Evolutionary conservation across 2,797 vertebrate species (phyloP), one percentile per base, ranked within the genome.

Genomic region (Rousettus madagascariensis): DNA sequence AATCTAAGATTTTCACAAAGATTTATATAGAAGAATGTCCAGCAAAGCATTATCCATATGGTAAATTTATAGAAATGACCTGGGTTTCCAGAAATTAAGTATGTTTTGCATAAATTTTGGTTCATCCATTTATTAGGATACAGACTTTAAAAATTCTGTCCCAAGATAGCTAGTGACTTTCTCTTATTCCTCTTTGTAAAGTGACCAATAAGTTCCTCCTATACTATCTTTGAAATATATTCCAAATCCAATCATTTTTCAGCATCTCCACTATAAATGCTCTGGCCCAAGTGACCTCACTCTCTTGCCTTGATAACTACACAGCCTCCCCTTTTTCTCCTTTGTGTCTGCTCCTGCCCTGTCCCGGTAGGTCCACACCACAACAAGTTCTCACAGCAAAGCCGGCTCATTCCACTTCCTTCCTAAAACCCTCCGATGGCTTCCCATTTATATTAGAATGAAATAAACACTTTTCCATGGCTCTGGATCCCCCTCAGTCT

Each of bases 31-130:
- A 57, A 77, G 19, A 83, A 87, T 49, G n/a, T 38, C 66, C 53
- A 55, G 16, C 26, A 75, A 91, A 86, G 30, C 43, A 84, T 90
- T 61, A 28, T 80, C 49, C 30, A n/a, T 61, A 17, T 89, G 20
- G 6, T 38, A 49, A 43, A 63, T 66, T 79, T 71, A 24, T 30
- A 28, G 43, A 92, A 74, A 75, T 68, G 36, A 86, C 61, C 36
- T 75, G 92, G 8, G 11, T 85, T 80, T 92, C 33, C 28, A 51
- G 49, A 66, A 53, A 79, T 72, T 65, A 46, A 38, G 20, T 57
- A 66, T 30, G 12, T 66, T 88, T 66, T 61, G 30, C 11, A 28
- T 16, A 74, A 85, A 53, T 53, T 75, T 13, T 75, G 51, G 15
- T 22, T 75, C 36, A 24, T 41, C 79, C 20, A 53, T 55, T 36